Evolutionary conservation across 2,113 vertebrate genomes (phyloP).

Genomic region (Caranx ignobilis): DNA sequence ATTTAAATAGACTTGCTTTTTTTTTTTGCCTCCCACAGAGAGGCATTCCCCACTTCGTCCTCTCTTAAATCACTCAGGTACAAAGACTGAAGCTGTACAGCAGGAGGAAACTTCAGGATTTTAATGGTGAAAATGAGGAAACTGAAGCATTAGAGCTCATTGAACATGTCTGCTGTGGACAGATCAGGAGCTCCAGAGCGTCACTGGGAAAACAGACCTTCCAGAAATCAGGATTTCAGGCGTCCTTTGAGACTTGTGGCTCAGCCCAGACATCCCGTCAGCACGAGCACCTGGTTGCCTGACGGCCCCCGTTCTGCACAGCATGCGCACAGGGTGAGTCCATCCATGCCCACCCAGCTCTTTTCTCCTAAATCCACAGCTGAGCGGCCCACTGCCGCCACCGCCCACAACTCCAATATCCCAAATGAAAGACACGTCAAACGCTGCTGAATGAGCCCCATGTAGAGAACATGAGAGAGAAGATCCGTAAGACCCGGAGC

Average conservation of each 20-base stretch:
- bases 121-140: not conserved
- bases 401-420: conserved; percentile 59
- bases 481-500: conserved; percentile 71
- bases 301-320: conserved; percentile 36
- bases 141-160: not conserved
- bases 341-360: conserved; percentile 61
- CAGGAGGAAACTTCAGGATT: not conserved
- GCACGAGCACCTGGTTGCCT: conserved; percentile 54
- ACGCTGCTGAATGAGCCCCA: conserved; percentile 68
- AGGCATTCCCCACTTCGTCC: conserved; percentile 9
- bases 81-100: not conserved
- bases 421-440: conserved; percentile 75
- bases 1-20: conserved; percentile 42
- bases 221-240: conserved; percentile 41
- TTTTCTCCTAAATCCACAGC: conserved; percentile 51
- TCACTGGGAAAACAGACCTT: conserved; percentile 16
- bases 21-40: conserved; percentile 65
- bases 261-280: conserved; percentile 39
- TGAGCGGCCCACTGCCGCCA: conserved; percentile 56
- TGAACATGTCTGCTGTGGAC: conserved; percentile 52
- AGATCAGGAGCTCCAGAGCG: conserved; percentile 33
- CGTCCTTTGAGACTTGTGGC: conserved; percentile 35
- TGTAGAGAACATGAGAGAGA: conserved; percentile 72
- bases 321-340: conserved; percentile 75
- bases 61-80: not conserved